Evolutionary conservation across 2,113 vertebrate species (phyloP).

Genomic region (Patagioenas fasciata): DNA sequence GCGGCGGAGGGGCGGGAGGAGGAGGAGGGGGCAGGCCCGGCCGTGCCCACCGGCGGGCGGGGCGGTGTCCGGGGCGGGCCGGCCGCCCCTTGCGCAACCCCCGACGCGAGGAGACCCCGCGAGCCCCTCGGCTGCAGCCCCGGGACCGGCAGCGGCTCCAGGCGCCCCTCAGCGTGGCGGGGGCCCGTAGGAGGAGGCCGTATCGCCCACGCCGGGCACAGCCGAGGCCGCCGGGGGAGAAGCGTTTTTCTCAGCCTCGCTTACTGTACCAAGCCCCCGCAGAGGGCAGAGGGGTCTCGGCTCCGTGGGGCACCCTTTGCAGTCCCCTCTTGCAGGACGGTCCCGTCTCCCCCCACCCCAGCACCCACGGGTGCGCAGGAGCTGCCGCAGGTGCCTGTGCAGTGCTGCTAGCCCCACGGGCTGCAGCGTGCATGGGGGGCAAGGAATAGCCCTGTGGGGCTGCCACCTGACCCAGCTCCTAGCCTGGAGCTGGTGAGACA

Average conservation of each 20-base stretch:
- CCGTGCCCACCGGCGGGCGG: background rate
- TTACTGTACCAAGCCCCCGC: background rate
- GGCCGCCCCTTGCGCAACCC: too few species aligned
- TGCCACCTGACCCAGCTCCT: background rate
- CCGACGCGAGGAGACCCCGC: too few species aligned
- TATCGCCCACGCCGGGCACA: too few species aligned
- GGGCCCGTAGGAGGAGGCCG: background rate
- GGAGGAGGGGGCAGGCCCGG: background rate
- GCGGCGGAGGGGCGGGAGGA: background rate
- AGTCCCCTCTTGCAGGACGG: background rate
- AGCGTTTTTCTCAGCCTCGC: background rate
- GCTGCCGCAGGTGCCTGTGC: too few species aligned
- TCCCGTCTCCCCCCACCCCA: fast-evolving
- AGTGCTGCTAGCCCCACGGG: background rate
- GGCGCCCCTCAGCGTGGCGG: background rate
- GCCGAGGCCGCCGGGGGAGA: background rate
- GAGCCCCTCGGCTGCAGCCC: background rate
- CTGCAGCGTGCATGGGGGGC: fast-evolving
- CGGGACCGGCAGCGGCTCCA: background rate
- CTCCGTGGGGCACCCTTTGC: background rate
- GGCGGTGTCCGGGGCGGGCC: background rate
- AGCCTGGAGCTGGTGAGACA: background rate
- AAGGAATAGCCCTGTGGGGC: background rate
- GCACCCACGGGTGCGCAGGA: background rate
- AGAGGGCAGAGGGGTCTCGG: background rate